phyloP scores from a whole-genome alignment of 2,113 vertebrate species.

The Holacanthus passer region DNA sequence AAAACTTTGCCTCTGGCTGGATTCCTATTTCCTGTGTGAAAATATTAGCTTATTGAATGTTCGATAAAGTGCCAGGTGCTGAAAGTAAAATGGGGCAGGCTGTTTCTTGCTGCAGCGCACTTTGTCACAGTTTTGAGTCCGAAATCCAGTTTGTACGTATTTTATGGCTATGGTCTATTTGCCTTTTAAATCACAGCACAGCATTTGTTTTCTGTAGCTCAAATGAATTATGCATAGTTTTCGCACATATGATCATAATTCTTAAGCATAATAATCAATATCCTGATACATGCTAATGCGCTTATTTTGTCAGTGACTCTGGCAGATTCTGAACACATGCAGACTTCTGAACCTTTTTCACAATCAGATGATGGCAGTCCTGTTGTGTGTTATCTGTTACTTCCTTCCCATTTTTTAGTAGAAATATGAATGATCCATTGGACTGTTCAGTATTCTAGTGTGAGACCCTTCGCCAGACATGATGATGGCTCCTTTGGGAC shows the following conservation, averaged over 20 bases:
- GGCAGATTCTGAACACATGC: not conserved
- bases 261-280: constrained; percentile 11
- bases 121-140: not conserved
- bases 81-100: constrained; percentile 23
- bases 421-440: constrained; percentile 59
- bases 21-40: constrained; percentile 47
- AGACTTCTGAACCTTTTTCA: constrained; percentile 28
- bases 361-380: constrained; percentile 30
- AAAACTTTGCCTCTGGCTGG: constrained; percentile 32
- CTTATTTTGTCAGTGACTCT: not conserved
- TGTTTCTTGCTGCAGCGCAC: not conserved
- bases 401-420: constrained; percentile 29
- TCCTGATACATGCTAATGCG: not conserved
- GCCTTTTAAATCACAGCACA: not conserved
- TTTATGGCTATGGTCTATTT: not conserved
- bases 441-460: constrained; percentile 69
- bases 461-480: constrained; percentile 60
- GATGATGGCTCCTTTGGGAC: constrained; percentile 71
- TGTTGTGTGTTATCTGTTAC: constrained; percentile 15
- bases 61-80: constrained; percentile 33
- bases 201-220: not conserved
- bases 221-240: not conserved
- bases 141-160: not conserved
- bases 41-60: constrained; percentile 44
- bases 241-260: not conserved